Conservation (phyloP, 1,140 invertebrate species). For the Ericerus pela region DNA sequence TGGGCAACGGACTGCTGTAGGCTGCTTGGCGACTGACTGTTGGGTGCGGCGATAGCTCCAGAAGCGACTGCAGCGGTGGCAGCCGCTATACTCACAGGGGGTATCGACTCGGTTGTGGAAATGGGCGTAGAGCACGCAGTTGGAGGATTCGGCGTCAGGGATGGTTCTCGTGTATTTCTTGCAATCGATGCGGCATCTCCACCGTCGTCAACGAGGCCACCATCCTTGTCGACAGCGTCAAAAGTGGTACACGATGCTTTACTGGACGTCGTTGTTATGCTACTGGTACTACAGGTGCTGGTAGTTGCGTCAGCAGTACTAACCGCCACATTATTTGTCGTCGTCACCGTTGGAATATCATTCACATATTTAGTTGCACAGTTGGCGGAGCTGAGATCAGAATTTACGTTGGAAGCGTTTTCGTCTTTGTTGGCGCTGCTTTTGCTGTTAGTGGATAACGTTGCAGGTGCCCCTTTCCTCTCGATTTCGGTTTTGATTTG, state of each 20-base stretch:
- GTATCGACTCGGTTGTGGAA: conserved; percentile 41
- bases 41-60: conserved; percentile 26
- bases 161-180: conserved; percentile 21
- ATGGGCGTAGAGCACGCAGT: conserved; percentile 43
- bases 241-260: not conserved
- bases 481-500: conserved; percentile 75
- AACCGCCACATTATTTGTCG: too few relatives aligned
- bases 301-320: not conserved
- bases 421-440: too few relatives aligned
- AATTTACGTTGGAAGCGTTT: too few relatives aligned
- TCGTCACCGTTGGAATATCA: not conserved
- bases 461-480: conserved; percentile 57
- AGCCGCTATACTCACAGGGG: conserved; percentile 31
- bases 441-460: too few relatives aligned
- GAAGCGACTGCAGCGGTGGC: too few relatives aligned
- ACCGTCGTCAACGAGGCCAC: conserved; percentile 13
- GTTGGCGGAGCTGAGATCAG: too few relatives aligned
- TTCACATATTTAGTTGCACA: conserved; percentile 15
- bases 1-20: conserved; percentile 48
- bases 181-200: not conserved
- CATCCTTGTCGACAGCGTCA: conserved; percentile 28
- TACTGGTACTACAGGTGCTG: conserved; percentile 6
- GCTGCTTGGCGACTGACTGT: conserved; percentile 21
- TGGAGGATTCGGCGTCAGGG: conserved; percentile 44
- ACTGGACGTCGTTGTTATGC: not conserved